These are phyloP conservation scores for Elephas maximus DNA, from an alignment of 2,113 vertebrate species.

Conservation along the genomic window DNA sequence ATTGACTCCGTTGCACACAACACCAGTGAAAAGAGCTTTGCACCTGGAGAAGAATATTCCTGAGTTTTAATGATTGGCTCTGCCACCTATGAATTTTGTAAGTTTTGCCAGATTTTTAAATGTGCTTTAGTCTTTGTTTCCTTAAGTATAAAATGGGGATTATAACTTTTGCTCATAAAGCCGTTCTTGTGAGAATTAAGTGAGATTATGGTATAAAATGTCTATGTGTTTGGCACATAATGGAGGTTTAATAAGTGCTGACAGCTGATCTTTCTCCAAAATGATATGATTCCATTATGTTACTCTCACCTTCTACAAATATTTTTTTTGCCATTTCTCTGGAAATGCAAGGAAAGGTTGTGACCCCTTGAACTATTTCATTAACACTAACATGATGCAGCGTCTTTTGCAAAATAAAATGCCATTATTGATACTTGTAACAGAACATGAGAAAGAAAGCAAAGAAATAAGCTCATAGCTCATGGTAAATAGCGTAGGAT, in stretches of 20 bases:
- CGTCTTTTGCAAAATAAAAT: neutral
- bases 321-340: constrained; percentile 3
- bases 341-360: neutral
- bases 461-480: neutral
- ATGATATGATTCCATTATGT: neutral
- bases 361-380: neutral
- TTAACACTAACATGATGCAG: neutral
- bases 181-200: neutral
- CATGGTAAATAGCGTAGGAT: rapidly evolving
- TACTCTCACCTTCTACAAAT: neutral
- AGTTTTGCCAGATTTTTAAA: neutral
- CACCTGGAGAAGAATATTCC: neutral
- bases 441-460: neutral
- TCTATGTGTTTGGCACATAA: neutral
- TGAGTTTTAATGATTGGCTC: neutral
- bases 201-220: neutral
- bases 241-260: constrained; percentile 1
- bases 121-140: neutral
- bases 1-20: neutral
- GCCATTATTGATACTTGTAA: neutral
- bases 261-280: neutral
- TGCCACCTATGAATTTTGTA: neutral
- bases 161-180: neutral
- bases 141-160: neutral
- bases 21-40: neutral